phyloP scores from a whole-genome alignment of 2,797 vertebrate genomes.

The Lagocephalus sceleratus region DNA sequence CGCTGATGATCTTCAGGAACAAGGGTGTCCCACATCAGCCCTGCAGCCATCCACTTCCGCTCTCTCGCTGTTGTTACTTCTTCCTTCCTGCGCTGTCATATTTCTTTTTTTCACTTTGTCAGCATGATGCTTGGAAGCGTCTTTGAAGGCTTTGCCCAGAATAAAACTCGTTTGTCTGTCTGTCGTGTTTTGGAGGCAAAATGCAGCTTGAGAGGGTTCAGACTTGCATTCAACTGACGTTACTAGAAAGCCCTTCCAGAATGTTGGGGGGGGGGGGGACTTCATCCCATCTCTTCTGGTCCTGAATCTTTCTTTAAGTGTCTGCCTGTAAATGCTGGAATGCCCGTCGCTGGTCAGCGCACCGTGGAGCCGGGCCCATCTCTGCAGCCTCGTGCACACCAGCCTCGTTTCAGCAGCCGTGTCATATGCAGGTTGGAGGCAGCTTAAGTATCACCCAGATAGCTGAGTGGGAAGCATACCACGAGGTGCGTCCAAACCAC shows the following conservation, averaged over 20 bases:
- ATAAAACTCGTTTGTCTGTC: neutral
- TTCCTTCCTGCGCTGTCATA: too few species aligned
- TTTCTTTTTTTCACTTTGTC: slow-evolving; percentile 14
- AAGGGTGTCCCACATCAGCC: neutral
- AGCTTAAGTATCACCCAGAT: slow-evolving; percentile 52
- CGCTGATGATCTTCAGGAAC: slow-evolving; percentile 7
- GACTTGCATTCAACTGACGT: slow-evolving; percentile 36
- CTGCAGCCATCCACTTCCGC: slow-evolving; percentile 5
- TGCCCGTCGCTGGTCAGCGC: too few species aligned
- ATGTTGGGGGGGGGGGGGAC: neutral
- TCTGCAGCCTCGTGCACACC: slow-evolving; percentile 4
- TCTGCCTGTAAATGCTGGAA: too few species aligned
- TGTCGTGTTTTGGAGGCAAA: slow-evolving; percentile 46
- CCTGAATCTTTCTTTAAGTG: too few species aligned
- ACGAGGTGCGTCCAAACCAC: slow-evolving; percentile 66
- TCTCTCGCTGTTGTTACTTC: neutral
- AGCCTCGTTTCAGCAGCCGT: slow-evolving; percentile 20
- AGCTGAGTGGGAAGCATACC: slow-evolving; percentile 60
- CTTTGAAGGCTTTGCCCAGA: slow-evolving; percentile 37
- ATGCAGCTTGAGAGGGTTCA: slow-evolving; percentile 31
- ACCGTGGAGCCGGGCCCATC: neutral
- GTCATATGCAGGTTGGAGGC: slow-evolving; percentile 37
- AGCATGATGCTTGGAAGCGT: slow-evolving; percentile 33
- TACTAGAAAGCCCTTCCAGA: slow-evolving; percentile 18
- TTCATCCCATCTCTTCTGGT: neutral